Conservation (phyloP, 1,140 invertebrate genomes). For the Sinella curviseta region DNA sequence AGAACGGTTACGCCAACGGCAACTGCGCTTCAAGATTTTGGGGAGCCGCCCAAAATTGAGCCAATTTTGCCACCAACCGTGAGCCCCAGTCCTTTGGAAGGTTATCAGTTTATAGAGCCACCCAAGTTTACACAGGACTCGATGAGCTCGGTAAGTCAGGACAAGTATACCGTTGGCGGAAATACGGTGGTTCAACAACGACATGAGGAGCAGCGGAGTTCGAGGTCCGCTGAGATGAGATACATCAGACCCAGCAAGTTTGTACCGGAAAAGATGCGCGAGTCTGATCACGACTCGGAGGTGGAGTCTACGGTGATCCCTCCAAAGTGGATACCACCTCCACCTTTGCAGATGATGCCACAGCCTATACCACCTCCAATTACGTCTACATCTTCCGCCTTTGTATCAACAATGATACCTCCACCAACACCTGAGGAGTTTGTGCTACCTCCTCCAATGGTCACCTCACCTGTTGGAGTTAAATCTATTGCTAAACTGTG, state of each 20-base stretch:
- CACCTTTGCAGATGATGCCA: constrained; percentile 60
- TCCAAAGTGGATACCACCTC: constrained; percentile 59
- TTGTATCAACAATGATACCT: not conserved
- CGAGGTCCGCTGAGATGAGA: not conserved
- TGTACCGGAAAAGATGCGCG: constrained; percentile 67
- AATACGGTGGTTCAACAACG: not conserved
- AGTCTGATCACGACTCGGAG: constrained; percentile 74
- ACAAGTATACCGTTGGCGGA: not conserved
- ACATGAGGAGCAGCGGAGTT: not conserved
- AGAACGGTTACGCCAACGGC: not conserved
- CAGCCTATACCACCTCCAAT: not conserved
- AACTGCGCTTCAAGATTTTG: not conserved
- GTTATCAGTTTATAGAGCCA: not conserved
- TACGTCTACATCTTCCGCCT: not conserved
- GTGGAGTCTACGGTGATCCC: constrained; percentile 65
- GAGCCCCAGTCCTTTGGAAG: not conserved
- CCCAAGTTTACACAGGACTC: not conserved
- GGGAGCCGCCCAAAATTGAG: not conserved
- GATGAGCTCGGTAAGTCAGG: not conserved
- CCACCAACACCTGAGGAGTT: not conserved
- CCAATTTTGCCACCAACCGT: constrained; percentile 1
- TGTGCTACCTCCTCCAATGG: not conserved
- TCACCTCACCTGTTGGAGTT: constrained; percentile 2
- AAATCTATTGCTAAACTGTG: not conserved
- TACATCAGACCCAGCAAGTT: constrained; percentile 64